Conservation (phyloP, 2,888 invertebrate genomes). For the Andricus quercusramuli region DNA sequence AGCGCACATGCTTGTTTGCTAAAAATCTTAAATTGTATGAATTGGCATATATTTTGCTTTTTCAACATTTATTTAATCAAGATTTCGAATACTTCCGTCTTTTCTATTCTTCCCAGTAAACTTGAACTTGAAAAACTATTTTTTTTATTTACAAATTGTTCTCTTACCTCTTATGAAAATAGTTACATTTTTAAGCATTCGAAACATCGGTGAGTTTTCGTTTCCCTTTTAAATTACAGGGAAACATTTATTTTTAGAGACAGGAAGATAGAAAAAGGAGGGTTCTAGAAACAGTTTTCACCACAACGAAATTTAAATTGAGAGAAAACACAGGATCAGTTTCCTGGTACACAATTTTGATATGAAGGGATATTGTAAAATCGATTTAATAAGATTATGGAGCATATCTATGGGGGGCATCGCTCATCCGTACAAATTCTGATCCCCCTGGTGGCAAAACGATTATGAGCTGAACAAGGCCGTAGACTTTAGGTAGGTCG, state of each 20-base stretch:
- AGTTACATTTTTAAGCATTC: too few relatives aligned
- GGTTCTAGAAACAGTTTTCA: background rate
- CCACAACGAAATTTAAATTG: background rate
- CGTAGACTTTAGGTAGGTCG: constrained; percentile 46
- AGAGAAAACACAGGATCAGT: background rate
- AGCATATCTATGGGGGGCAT: background rate
- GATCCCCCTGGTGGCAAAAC: background rate
- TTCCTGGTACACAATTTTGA: background rate
- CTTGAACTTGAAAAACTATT: background rate
- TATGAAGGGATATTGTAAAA: background rate
- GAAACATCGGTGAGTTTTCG: too few relatives aligned
- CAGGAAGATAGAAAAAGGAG: background rate
- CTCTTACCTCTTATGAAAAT: too few relatives aligned
- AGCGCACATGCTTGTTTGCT: too few relatives aligned
- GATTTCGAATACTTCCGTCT: background rate
- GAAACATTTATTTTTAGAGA: background rate
- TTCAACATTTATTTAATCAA: background rate
- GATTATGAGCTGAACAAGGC: background rate
- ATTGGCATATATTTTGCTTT: too few relatives aligned
- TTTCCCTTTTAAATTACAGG: background rate
- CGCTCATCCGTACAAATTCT: constrained; percentile 6
- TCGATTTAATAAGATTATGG: background rate
- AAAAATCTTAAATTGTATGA: too few relatives aligned
- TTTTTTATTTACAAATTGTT: background rate
- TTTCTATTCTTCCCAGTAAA: background rate